Conservation (phyloP, 2,113 vertebrate species). For the Siphamia tubifer region DNA sequence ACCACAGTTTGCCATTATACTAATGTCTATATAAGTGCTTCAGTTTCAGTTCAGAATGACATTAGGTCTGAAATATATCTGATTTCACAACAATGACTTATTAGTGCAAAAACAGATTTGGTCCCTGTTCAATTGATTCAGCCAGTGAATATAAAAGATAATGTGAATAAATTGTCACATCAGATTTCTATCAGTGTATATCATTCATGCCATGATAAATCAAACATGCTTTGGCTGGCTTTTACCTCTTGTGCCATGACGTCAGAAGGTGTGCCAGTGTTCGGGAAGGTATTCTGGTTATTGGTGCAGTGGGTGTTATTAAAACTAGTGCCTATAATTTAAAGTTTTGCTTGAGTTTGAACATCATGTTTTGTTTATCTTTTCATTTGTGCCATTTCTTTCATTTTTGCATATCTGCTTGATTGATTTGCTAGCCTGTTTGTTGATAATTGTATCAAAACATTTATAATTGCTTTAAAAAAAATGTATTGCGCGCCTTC, state of each 20-base stretch:
- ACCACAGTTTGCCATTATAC: slow-evolving; percentile 32
- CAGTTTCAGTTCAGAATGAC: neutral
- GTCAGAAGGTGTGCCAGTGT: slow-evolving; percentile 44
- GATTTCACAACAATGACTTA: neutral
- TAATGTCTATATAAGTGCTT: slow-evolving; percentile 10
- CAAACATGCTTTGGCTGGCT: slow-evolving; percentile 12
- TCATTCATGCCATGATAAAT: slow-evolving; percentile 10
- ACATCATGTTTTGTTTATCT: slow-evolving; percentile 81
- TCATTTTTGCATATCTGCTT: slow-evolving; percentile 82
- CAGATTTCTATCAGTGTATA: slow-evolving; percentile 12
- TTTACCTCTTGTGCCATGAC: slow-evolving; percentile 49
- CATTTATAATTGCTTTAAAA: slow-evolving; percentile 77
- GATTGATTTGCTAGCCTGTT: slow-evolving; percentile 81
- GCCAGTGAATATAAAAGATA: slow-evolving; percentile 3
- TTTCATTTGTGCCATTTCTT: slow-evolving; percentile 86
- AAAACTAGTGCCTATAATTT: slow-evolving; percentile 98
- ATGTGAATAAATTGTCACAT: neutral
- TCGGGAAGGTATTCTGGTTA: slow-evolving; percentile 34
- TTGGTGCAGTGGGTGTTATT: slow-evolving; percentile 59
- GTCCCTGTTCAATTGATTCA: neutral
- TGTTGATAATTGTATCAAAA: slow-evolving; percentile 69
- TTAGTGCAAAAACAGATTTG: neutral
- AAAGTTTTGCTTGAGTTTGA: slow-evolving; percentile 83
- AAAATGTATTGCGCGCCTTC: slow-evolving; percentile 66
- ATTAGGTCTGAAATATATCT: neutral